Evolutionary conservation across 2,113 vertebrate species (phyloP).

Genomic region (Chunga burmeisteri): DNA sequence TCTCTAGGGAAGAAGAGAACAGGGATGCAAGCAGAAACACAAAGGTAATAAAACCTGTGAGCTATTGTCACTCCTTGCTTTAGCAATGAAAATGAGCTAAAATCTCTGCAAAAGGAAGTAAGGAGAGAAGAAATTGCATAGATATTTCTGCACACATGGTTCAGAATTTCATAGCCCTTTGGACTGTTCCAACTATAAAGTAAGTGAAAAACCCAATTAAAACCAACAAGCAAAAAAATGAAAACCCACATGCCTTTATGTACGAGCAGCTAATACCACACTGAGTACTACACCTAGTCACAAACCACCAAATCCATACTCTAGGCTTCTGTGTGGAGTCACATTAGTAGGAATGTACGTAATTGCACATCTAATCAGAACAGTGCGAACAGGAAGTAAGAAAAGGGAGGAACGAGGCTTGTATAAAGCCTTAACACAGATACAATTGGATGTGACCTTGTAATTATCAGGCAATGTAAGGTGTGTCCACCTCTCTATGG

Average conservation of each 20-base stretch:
- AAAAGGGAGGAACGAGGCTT: neutral
- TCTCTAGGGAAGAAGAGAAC: neutral
- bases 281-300: neutral
- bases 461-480: neutral
- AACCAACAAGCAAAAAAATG: neutral
- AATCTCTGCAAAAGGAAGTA: neutral
- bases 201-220: neutral
- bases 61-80: neutral
- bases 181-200: neutral
- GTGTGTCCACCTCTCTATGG: neutral
- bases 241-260: neutral
- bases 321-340: neutral
- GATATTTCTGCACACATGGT: neutral
- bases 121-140: neutral
- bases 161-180: neutral
- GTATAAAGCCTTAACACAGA: neutral
- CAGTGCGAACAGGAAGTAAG: neutral
- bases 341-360: neutral
- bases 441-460: neutral
- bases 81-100: neutral
- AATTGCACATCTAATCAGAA: neutral
- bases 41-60: conserved; percentile 13
- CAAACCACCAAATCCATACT: neutral
- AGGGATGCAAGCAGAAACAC: neutral
- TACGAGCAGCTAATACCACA: neutral